Evolutionary conservation across 2,113 vertebrate species (phyloP), one percentile per base, ranked within the genome.

Genomic region (Anser cygnoides): DNA sequence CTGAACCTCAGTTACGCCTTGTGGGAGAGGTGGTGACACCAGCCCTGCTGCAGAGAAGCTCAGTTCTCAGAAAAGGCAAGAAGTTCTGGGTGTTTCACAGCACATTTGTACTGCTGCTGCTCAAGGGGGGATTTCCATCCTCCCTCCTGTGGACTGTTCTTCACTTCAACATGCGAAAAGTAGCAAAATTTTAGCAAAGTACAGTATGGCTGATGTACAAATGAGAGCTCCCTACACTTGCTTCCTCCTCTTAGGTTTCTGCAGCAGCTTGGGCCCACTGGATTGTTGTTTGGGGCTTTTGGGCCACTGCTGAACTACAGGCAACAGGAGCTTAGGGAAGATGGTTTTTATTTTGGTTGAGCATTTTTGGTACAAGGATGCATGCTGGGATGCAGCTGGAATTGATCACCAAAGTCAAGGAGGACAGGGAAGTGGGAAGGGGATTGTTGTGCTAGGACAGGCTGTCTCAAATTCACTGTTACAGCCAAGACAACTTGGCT

Each of bases 381-480:
- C n/a, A 3, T 5, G 21, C 33, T 21, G 66, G 19, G 57, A 17
- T 79, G 35, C 52, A 82, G 43, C 58, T 68, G 87, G 43, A 70
- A 77, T 39, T 74, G 67, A 12, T 73, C n/a, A 25, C 50, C 13
- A 23, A 72, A 79, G 66, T 19, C 41, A 26, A 50, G 67, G 52
- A 71, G 41, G 46, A n/a, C 2, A 7, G 26, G 7, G 29, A 62
- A 17, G 35, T 9, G 16, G 41, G 49, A 19, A 75, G 46, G 54
- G 23, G 10, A 59, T 21, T 6, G 1, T 18, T 33, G 46, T 82
- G 33, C 65, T 37, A 9, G 33, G 84, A 33, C 7, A 41, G 52
- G 35, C 3, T 2, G 6, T 39, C 62, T 76, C 62, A 19, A 41
- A 20, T 44, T 35, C n/a, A 0, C 14, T 13, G 3, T 4, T 49